Evolutionary conservation across 2,797 vertebrate genomes (phyloP), one percentile per base, ranked within the genome.

Genomic region (Propithecus perrieri): DNA sequence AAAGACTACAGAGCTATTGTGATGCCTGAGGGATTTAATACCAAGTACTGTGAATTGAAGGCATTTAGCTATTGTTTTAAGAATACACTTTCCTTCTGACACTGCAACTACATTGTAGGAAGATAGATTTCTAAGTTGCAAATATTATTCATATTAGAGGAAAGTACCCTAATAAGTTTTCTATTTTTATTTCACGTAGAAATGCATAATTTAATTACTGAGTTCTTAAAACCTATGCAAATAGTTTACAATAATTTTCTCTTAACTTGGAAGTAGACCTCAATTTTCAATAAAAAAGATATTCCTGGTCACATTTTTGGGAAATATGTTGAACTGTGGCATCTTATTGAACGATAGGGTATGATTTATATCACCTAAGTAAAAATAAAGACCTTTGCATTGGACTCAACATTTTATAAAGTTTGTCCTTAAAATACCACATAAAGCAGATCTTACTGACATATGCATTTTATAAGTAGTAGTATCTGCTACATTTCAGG

Each of bases 31-130:
- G 90, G 43, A 74, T n/a, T 95, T 92, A 67, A 88, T 85, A 57
- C 55, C 69, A 69, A 87, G 24, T 41, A 20, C 55, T 67, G 63
- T 15, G 83, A 76, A 84, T 57, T 35, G 63, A 81, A 93, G 76
- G 46, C 78, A 79, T 92, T 69, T 79, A 75, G 41, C 80, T 92
- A 17, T 92, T 85, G 48, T 88, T 95, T 95, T 85, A 80, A 86
- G 46, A 88, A 67, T 71, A 46, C 10, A 2, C 33, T 93, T 41
- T 92, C 59, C 57, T 74, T 41, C 30, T 78, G 85, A 92, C 76
- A 90, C 48, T 46, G 5, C 33, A 83, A 41, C 61, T 78, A 4
- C 35, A 33, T 11, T 57, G n/a, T 38, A 41, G 67, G 67, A 69
- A 86, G 89, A 89, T 4, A 48, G 53, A 92, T 86, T 89, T 95